Conservation (phyloP, 2,797 vertebrate species). For the Etheostoma perlongum region DNA sequence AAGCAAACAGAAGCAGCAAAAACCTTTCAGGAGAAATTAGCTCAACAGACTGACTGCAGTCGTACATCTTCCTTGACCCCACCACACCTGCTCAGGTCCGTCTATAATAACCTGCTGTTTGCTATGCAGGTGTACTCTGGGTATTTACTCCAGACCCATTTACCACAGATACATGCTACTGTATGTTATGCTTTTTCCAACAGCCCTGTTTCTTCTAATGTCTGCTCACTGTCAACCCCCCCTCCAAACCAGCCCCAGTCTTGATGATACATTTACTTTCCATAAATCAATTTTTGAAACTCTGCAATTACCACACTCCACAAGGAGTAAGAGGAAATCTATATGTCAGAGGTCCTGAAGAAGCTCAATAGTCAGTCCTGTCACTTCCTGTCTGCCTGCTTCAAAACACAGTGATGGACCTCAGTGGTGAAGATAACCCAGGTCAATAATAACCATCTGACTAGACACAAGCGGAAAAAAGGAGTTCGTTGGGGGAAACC, state of each 20-base stretch:
- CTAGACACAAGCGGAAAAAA: conserved; percentile 13
- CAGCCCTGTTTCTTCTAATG: conserved; percentile 41
- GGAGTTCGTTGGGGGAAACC: background rate
- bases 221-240: conserved; percentile 24
- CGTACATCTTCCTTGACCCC: conserved; percentile 60
- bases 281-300: conserved; percentile 72
- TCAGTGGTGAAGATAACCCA: conserved; percentile 45
- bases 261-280: conserved; percentile 74
- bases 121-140: conserved; percentile 70
- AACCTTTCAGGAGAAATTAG: conserved; percentile 47
- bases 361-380: conserved; percentile 62
- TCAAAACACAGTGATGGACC: conserved; percentile 44
- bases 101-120: conserved; percentile 64
- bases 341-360: conserved; percentile 68
- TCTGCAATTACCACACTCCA: conserved; percentile 66
- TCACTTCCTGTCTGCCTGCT: conserved; percentile 55
- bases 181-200: conserved; percentile 20
- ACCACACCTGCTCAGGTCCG: conserved; percentile 71
- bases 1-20: conserved; percentile 39
- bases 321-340: conserved; percentile 61
- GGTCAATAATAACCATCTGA: conserved; percentile 59
- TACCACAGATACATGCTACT: conserved; percentile 62
- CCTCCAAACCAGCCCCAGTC: conserved; percentile 7
- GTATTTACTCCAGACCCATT: conserved; percentile 71
- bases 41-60: conserved; percentile 44